Conservation (phyloP, 1,140 invertebrate species). For the Halotydeus destructor region DNA sequence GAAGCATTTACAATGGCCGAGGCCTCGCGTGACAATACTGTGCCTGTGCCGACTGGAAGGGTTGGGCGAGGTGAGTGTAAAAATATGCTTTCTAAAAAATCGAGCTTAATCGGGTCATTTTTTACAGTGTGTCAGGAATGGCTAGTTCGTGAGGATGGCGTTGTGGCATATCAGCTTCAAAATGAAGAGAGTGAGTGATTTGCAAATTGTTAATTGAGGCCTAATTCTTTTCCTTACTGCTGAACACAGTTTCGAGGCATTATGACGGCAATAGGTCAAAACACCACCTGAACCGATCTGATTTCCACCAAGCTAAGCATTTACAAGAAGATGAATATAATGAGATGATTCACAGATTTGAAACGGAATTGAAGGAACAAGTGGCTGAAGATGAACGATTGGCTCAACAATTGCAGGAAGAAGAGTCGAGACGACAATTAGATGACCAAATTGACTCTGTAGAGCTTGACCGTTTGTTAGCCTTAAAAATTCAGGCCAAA, state of each 20-base stretch:
- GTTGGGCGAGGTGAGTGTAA: too few relatives aligned
- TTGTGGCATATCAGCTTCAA: conserved; percentile 65
- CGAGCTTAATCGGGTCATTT: too few relatives aligned
- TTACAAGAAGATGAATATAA: conserved; percentile 55
- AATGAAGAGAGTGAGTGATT: conserved; percentile 58
- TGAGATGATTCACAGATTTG: conserved; percentile 37
- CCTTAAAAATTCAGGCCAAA: conserved; percentile 24
- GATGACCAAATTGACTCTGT: conserved; percentile 15
- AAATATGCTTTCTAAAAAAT: too few relatives aligned
- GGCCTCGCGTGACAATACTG: too few relatives aligned
- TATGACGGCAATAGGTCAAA: conserved; percentile 62
- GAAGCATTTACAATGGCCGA: too few relatives aligned
- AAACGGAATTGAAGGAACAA: conserved; percentile 38
- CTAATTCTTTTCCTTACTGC: conserved; percentile 9
- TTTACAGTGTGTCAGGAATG: conserved; percentile 63
- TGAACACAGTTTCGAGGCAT: conserved; percentile 43
- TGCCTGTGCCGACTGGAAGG: too few relatives aligned
- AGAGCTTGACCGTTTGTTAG: conserved; percentile 22
- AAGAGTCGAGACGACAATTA: conserved; percentile 13
- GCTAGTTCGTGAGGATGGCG: conserved; percentile 74
- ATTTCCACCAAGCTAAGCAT: conserved; percentile 56
- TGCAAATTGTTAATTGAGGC: neutral
- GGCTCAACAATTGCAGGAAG: conserved; percentile 23
- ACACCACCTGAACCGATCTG: conserved; percentile 66
- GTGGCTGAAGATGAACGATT: conserved; percentile 41